Base-by-base conservation (phyloP, 2,888 invertebrate genomes). In the Tiliacea citrago region DNA sequence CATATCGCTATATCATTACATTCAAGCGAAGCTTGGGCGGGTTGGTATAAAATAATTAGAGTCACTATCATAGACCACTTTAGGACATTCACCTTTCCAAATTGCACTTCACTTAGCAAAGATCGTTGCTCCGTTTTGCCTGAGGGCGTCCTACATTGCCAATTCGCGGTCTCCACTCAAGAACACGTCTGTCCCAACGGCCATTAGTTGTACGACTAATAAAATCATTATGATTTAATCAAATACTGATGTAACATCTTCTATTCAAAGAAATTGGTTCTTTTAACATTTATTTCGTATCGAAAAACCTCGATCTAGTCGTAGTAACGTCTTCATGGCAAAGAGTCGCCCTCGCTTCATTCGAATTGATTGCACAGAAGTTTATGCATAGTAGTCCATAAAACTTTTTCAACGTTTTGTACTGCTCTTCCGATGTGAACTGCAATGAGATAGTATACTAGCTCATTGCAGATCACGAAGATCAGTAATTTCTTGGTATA, bases 321-420 rank as follows among this genome's bases (percentile, higher is more conserved):
- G 29, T 45, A 39, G 29, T 45, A 39, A 29, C 7, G 7, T 39
- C 49, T 55, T 29, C 24, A n/a, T 61, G 24, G 42, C 29, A 39
- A 71, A 29, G 8, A 62, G 24, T 57, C 18, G 35, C 51, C 4
- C 8, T 53, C 35, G 45, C 21, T 45, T 62, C 53, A 13, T 68
- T 53, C 47, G 35, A 68, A 68, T 49, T 58, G 57, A 53, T 63
- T 74, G 42, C 80, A 68, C 29, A 42, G 13, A 78, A 78, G n/a
- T 74, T 68, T 49, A n/a, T 55, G 42, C 63, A 74, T 53, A 73
- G 67, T 79, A 74, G 53, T 51, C 53, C 21, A 18, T 8, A 47
- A 55, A 79, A 74, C 57, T 78, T 68, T 24, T 8, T n/a, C 47
- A 7, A 29, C 4, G 51, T 24, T 73, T 47, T 66, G 35, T 39